Base-by-base conservation (phyloP, 2,113 vertebrate genomes). In the Pipra filicauda region DNA sequence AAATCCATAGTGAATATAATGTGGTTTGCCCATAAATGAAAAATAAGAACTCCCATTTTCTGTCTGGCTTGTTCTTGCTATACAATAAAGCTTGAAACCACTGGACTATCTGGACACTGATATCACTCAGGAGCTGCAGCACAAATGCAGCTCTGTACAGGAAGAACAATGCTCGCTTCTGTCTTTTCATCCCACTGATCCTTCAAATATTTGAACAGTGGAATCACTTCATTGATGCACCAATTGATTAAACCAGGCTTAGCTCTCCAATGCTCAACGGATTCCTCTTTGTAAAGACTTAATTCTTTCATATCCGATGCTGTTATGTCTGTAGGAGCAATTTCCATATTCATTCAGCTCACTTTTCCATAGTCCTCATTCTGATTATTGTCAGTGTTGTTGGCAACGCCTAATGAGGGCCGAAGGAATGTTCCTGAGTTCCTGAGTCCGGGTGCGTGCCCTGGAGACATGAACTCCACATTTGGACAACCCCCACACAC, bases 171-270 rank as follows among this genome's bases (percentile, higher is more conserved):
- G 59, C 74, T 48, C 1, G 21, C 49, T 64, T 92, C 91, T 95
- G 59, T 82, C 86, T 80, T 85, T 82, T 91, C 84, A 66, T 59
- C 62, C 80, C 80, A 58, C 81, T 83, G 71, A 89, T 54, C 67
- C 77, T 83, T 85, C 80, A 83, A 88, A 93, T 78, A 94, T 88
- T 80, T 91, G 44, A 97, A 33, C 74, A 92, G 76, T 71, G 81
- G 59, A 62, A 92, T 92, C 74, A 65, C 46, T 97, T 81, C 66
- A 93, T n/a, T 83, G 95, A 88, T 88, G 79, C 64, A 57, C 39
- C n/a, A 43, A 52, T 93, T 94, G 84, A 91, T 96, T 95, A 92
- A 94, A 92, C 55, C 91, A 92, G 91, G 87, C 88, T 94, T 80
- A 94, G 80, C 67, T 85, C 65, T 72, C 75, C 88, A 91, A 92